Evolutionary conservation across 2,113 vertebrate species (phyloP).

Genomic region (Sclerurus mexicanus): DNA sequence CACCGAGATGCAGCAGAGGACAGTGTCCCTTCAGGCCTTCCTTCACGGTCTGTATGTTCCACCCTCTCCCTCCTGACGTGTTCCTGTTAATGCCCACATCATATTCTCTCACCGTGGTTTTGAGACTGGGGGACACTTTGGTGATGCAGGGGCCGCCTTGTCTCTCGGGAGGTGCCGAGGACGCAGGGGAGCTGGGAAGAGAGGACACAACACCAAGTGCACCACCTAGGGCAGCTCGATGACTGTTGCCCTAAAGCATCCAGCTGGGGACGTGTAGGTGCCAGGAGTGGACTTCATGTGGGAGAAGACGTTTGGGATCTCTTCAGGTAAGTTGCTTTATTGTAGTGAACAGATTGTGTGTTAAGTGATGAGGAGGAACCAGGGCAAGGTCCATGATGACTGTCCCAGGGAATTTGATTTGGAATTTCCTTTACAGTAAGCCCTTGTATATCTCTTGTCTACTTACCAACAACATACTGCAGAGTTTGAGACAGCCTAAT

Average conservation of each 20-base stretch:
- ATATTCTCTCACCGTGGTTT: accelerated
- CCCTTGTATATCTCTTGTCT: neutral
- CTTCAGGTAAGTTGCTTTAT: conserved; percentile 17
- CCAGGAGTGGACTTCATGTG: neutral
- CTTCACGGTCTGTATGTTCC: neutral
- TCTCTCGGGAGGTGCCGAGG: accelerated
- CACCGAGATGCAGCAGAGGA: accelerated
- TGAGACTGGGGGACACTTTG: neutral
- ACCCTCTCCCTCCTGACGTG: neutral
- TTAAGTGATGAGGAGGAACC: neutral
- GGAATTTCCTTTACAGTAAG: neutral
- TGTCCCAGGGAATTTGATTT: neutral
- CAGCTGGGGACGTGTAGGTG: neutral
- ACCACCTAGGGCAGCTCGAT: neutral
- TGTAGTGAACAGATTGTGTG: neutral
- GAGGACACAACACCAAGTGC: neutral
- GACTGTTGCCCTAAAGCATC: neutral
- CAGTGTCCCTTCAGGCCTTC: neutral
- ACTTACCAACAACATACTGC: neutral
- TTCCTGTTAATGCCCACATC: accelerated
- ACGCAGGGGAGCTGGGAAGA: neutral
- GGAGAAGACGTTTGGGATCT: neutral
- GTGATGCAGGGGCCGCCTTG: accelerated
- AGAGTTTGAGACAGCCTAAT: neutral
- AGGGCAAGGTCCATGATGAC: accelerated